Evolutionary conservation across 2,888 invertebrate species (phyloP).

Genomic region (Cheilosia pagana): DNA sequence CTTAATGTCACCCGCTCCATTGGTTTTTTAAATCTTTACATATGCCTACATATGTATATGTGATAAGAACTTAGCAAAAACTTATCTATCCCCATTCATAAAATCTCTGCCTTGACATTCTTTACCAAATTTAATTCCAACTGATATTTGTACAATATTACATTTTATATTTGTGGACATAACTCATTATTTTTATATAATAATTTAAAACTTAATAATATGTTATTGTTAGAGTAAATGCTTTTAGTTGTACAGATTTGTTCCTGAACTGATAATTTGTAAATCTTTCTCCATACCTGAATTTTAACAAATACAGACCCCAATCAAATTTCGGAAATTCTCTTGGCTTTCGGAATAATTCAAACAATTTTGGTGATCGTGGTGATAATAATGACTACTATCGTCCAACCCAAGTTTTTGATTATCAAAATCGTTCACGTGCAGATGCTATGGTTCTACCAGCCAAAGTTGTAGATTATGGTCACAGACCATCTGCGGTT

Average conservation of each 20-base stretch:
- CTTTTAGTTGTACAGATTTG: conserved; percentile 23
- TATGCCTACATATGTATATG: too few species aligned
- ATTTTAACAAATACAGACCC: conserved; percentile 65
- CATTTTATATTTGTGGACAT: background rate
- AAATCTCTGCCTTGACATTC: too few species aligned
- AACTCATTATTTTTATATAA: background rate
- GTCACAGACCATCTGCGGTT: conserved; percentile 85
- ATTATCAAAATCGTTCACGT: conserved; percentile 87
- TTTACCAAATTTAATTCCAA: too few species aligned
- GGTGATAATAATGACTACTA: conserved; percentile 83
- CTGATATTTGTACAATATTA: too few species aligned
- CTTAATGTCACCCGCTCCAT: too few species aligned
- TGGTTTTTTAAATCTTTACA: too few species aligned
- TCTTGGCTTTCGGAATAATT: conserved; percentile 66
- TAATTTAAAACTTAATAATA: background rate
- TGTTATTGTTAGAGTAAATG: conserved; percentile 11
- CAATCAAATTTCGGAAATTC: conserved; percentile 51
- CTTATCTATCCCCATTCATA: too few species aligned
- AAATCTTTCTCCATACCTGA: conserved; percentile 57
- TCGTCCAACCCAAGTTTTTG: conserved; percentile 87
- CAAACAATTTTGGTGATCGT: conserved; percentile 71
- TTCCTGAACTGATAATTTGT: conserved; percentile 37
- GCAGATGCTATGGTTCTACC: conserved; percentile 84
- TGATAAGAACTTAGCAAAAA: too few species aligned
- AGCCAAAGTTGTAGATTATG: conserved; percentile 88